phyloP scores from a whole-genome alignment of 1,140 invertebrate species.

The Aphaenogaster floridana region DNA sequence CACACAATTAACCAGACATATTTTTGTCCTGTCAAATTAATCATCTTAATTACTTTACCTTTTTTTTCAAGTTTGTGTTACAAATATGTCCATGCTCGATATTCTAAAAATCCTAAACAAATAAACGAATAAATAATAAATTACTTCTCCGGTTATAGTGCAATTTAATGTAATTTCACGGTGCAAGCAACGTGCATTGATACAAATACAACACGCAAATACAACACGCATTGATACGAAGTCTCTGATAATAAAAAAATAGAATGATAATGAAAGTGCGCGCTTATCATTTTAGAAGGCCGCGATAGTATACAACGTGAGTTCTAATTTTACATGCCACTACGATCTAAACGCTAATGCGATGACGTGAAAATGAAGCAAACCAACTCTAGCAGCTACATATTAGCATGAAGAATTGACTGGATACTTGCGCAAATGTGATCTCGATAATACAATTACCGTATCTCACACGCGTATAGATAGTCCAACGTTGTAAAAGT shows the following conservation, averaged over 20 bases:
- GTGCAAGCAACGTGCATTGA: background rate
- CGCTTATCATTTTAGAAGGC: slow-evolving; percentile 1
- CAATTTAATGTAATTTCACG: background rate
- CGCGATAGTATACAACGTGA: background rate
- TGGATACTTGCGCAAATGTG: background rate
- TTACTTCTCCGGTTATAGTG: background rate
- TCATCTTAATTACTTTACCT: background rate
- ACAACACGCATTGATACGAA: background rate
- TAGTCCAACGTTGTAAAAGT: background rate
- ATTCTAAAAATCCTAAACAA: background rate
- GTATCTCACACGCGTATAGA: background rate
- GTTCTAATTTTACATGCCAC: background rate
- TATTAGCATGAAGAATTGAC: slow-evolving; percentile 14
- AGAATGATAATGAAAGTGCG: background rate
- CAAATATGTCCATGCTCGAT: background rate
- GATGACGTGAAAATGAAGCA: background rate
- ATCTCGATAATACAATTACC: background rate
- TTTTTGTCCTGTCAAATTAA: background rate
- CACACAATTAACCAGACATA: background rate
- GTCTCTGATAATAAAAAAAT: background rate
- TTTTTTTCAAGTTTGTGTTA: background rate
- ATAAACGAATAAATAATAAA: background rate
- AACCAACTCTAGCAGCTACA: background rate
- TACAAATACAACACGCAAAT: background rate
- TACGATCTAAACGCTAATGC: background rate